Evolutionary conservation across 2,797 vertebrate species (phyloP).

Genomic region (Oreochromis mossambicus): DNA sequence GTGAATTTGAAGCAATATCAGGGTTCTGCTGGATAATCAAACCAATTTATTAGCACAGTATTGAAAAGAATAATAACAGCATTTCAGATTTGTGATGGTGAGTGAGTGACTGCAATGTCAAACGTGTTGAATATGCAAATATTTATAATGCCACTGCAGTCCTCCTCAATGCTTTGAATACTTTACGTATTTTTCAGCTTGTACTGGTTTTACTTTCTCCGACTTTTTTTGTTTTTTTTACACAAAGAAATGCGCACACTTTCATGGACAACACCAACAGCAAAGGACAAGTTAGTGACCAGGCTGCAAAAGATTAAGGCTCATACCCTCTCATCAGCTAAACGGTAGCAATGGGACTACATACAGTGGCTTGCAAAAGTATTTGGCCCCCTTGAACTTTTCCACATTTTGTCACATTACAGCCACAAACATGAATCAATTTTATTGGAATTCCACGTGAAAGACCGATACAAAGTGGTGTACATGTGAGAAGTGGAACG

Average conservation of each 20-base stretch:
- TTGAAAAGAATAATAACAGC: neutral
- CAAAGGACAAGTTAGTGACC: rapidly evolving
- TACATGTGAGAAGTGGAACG: too few relatives aligned
- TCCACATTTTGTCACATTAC: too few relatives aligned
- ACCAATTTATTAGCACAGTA: neutral
- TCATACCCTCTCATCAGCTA: neutral
- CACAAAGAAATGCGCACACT: neutral
- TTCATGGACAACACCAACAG: neutral
- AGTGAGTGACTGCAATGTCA: neutral
- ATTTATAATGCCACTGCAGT: neutral
- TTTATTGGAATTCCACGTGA: too few relatives aligned
- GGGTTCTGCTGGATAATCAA: neutral
- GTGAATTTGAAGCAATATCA: neutral
- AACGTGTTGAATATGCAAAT: neutral
- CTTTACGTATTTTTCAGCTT: neutral
- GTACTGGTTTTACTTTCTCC: neutral
- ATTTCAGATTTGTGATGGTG: neutral
- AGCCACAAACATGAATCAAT: too few relatives aligned
- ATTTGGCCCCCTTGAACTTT: too few relatives aligned
- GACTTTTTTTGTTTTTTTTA: neutral
- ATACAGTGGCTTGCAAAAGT: too few relatives aligned
- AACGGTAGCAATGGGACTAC: rapidly evolving
- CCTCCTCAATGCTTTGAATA: rapidly evolving
- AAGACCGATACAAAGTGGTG: too few relatives aligned
- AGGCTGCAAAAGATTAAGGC: neutral